Conservation (phyloP, 2,113 vertebrate species). For the Formicarius rufipectus region DNA sequence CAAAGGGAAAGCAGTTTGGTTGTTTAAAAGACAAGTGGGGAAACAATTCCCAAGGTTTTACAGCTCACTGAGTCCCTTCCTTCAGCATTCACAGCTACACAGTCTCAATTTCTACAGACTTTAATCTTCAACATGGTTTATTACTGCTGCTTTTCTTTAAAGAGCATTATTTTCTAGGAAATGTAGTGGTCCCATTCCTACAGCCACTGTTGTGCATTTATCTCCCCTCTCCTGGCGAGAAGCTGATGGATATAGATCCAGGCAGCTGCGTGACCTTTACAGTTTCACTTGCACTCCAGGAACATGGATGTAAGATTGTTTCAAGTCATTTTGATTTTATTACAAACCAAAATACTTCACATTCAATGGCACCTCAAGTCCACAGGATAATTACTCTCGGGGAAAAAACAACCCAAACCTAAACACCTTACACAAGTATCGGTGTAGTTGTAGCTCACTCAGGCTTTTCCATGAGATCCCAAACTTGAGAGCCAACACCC, state of each 20-base stretch:
- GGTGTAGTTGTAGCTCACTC: neutral
- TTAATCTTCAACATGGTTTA: neutral
- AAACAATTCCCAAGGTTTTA: neutral
- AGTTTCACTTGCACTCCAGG: neutral
- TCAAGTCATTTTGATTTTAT: constrained; percentile 37
- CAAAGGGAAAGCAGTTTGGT: neutral
- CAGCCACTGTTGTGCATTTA: neutral
- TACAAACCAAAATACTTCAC: constrained; percentile 28
- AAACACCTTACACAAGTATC: neutral
- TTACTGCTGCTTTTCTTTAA: neutral
- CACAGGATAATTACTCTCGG: neutral
- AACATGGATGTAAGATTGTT: neutral
- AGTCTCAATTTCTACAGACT: neutral
- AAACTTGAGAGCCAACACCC: neutral
- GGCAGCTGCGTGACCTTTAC: neutral
- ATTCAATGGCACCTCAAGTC: neutral
- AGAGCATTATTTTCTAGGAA: neutral
- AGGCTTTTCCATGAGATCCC: neutral
- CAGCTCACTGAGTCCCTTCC: neutral
- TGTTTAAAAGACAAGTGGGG: neutral
- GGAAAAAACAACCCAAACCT: neutral
- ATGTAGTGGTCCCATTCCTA: neutral
- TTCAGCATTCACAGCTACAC: neutral
- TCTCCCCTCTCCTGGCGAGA: neutral
- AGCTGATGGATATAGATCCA: neutral